These are phyloP conservation scores for Macaca mulatta DNA, from an alignment of 2,113 vertebrate genomes.

Conservation along the genomic window DNA sequence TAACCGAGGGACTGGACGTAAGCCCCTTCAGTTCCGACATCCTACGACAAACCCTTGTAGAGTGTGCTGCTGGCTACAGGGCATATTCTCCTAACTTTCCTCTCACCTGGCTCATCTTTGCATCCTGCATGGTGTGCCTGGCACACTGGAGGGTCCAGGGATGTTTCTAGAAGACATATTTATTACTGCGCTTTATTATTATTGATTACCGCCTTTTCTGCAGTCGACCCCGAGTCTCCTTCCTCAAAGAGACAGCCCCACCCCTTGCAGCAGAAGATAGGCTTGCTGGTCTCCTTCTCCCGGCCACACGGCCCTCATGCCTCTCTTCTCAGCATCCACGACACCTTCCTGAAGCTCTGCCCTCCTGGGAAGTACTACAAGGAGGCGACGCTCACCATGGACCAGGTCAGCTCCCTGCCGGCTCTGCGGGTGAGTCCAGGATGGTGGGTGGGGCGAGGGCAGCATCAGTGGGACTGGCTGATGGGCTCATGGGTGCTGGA, in stretches of 20 bases:
- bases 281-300: background rate
- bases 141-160: background rate
- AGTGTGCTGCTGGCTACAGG: background rate
- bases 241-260: background rate
- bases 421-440: slow-evolving; percentile 73
- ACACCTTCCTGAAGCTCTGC: slow-evolving; percentile 77
- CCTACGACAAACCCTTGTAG: background rate
- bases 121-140: accelerated
- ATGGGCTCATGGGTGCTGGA: background rate
- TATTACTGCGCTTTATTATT: too few species aligned
- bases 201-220: background rate
- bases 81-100: background rate
- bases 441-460: accelerated
- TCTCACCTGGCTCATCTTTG: background rate
- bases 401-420: slow-evolving; percentile 76
- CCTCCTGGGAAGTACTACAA: slow-evolving; percentile 66
- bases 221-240: background rate
- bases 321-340: slow-evolving; percentile 67
- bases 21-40: background rate
- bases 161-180: background rate
- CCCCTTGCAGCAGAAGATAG: accelerated
- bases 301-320: accelerated
- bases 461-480: background rate
- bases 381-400: slow-evolving; percentile 65
- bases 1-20: background rate